Evolutionary conservation across 2,797 vertebrate species (phyloP).

Genomic region (Spinibarbus caldwelli): DNA sequence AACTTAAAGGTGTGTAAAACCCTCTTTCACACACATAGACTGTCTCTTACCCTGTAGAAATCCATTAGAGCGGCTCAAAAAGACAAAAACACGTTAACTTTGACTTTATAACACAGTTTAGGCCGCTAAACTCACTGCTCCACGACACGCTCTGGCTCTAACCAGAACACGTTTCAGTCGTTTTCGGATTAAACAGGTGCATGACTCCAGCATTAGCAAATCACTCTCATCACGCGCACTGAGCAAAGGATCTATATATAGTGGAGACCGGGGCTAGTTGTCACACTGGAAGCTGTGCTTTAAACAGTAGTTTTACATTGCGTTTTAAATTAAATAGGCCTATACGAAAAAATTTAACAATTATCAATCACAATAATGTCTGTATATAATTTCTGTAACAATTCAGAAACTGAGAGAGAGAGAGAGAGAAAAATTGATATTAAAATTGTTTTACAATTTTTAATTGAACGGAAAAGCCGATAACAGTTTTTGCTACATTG

Average conservation of each 20-base stretch:
- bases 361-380: not conserved
- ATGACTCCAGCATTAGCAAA: slow-evolving; percentile 2
- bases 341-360: too few relatives aligned
- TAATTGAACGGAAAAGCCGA: too few relatives aligned
- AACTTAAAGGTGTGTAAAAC: not conserved
- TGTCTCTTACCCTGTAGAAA: slow-evolving; percentile 24
- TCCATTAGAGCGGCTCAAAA: not conserved
- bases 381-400: not conserved
- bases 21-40: not conserved
- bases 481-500: not conserved
- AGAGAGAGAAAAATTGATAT: not conserved
- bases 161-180: not conserved
- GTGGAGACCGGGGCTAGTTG: not conserved
- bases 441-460: too few relatives aligned
- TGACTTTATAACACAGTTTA: not conserved
- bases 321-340: too few relatives aligned
- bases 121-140: not conserved
- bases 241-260: too few relatives aligned
- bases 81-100: not conserved
- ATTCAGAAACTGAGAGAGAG: not conserved
- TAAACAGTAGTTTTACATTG: too few relatives aligned
- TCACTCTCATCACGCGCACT: not conserved
- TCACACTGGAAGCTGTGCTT: not conserved
- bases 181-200: slow-evolving; percentile 6
- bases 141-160: not conserved